These are phyloP conservation scores for Callipepla californica DNA, from an alignment of 2,113 vertebrate genomes.

Conservation along the genomic window DNA sequence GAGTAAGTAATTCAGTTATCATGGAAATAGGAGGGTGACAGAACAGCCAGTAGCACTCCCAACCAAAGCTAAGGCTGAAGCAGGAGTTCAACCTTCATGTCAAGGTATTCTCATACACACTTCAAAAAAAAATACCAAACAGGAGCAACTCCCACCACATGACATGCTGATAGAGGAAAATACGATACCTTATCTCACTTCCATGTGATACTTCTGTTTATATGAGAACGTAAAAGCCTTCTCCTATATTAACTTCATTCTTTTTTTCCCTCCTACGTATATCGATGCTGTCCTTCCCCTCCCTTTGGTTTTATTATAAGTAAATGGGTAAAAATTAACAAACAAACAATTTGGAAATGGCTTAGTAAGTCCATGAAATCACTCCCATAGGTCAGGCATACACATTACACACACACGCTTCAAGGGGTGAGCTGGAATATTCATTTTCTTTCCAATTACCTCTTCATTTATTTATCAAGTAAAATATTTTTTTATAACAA, in stretches of 20 bases:
- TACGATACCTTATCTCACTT: background rate
- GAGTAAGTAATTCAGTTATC: background rate
- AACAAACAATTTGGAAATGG: background rate
- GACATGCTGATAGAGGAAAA: fast-evolving
- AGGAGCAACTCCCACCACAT: background rate
- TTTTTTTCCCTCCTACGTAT: background rate
- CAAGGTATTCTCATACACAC: fast-evolving
- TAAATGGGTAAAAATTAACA: background rate
- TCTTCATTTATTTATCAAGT: background rate
- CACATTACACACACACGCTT: fast-evolving
- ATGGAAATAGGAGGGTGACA: background rate
- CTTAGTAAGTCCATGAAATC: background rate
- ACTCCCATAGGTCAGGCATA: background rate
- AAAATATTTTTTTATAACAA: background rate
- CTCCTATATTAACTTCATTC: background rate
- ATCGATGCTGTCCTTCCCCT: fast-evolving
- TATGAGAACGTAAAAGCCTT: fast-evolving
- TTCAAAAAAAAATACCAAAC: background rate
- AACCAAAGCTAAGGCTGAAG: background rate
- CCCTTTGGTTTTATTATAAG: background rate
- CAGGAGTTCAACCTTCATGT: background rate
- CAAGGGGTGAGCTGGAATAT: background rate
- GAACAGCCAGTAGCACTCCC: background rate
- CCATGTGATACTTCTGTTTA: background rate
- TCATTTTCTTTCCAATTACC: background rate